These are phyloP conservation scores for Ypsolopha sequella DNA, from an alignment of 2,888 invertebrate genomes.

Conservation along the genomic window DNA sequence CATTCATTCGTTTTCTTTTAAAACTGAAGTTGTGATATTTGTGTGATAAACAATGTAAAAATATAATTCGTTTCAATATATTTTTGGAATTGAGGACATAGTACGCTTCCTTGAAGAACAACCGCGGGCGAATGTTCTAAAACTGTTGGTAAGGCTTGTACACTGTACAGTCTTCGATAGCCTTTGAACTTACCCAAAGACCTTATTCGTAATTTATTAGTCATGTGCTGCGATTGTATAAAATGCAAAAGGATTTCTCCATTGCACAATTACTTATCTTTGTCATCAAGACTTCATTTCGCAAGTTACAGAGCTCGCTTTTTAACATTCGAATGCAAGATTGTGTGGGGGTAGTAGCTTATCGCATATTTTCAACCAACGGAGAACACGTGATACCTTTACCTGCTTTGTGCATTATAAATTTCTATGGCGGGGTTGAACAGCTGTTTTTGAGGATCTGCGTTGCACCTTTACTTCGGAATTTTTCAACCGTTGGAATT, in stretches of 20 bases:
- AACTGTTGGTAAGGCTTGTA: conserved; percentile 21
- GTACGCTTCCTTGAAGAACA: conserved; percentile 16
- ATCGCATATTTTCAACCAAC: too few species aligned
- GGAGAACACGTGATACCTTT: conserved; percentile 36
- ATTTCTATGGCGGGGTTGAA: conserved; percentile 18
- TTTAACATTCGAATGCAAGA: too few species aligned
- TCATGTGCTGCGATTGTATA: conserved; percentile 3
- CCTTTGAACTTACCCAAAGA: conserved; percentile 30
- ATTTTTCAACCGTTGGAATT: too few species aligned
- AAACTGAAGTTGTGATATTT: conserved; percentile 11
- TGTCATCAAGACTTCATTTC: too few species aligned
- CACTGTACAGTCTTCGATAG: conserved; percentile 33
- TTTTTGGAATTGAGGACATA: conserved; percentile 11
- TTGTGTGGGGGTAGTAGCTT: too few species aligned
- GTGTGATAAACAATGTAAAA: conserved; percentile 6
- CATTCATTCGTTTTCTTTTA: not conserved
- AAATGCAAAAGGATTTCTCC: conserved; percentile 1
- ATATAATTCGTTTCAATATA: conserved; percentile 8
- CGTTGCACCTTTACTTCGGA: conserved; percentile 2
- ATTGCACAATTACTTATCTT: conserved; percentile 2
- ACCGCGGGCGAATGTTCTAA: conserved; percentile 14
- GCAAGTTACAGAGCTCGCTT: too few species aligned
- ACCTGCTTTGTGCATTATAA: conserved; percentile 25
- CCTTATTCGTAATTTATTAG: conserved; percentile 19
- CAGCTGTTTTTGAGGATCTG: conserved; percentile 43